Base-by-base conservation (phyloP, 2,888 invertebrate species). In the Sthenelais limicola region DNA sequence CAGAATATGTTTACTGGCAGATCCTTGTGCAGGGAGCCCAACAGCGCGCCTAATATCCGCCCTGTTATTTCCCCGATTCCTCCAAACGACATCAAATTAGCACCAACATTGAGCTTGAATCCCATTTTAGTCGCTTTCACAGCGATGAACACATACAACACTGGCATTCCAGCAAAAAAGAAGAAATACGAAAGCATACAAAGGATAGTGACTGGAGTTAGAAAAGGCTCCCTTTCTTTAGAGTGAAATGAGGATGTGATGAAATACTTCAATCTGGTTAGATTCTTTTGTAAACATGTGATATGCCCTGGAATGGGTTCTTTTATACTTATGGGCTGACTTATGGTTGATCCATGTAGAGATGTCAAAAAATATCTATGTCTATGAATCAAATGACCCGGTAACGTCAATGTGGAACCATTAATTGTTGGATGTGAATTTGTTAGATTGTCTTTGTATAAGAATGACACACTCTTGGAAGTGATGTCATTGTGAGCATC, bases 111-210 rank as follows among this genome's bases (percentile, higher is more conserved):
- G 12, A 35, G 32, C 30, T 24, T 24, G 1, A 56, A 35, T 3
- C 56, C 56, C 15, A 56, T 32, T 2, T 32, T 33, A 32, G 35
- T 15, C n/a, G 56, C 56, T 24, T 56, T 56, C 30, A 30, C 56
- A 12, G 32, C 56, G 24, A 32, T 33, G 56, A 56, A 56, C 32
- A 56, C 56, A 32, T 56, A 56, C n/a, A 32, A n/a, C n/a, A 56
- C 30, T 18, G 56, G 56, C 56, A 56, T 56, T 32, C 56, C 56
- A 18, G 28, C 30, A 32, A 56, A 56, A 21, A 28, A 56, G 56
- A 24, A 56, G 33, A 56, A 56, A 32, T 35, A 56, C 3, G 32
- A 56, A 21, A 18, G 7, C 4, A 56, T 56, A 21, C 32, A 7
- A 32, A 56, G 56, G 4, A 56, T 4, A n/a, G 35, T 24, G n/a